These are phyloP conservation scores for Homalodisca vitripennis DNA, from an alignment of 1,140 invertebrate species.

Conservation along the genomic window DNA sequence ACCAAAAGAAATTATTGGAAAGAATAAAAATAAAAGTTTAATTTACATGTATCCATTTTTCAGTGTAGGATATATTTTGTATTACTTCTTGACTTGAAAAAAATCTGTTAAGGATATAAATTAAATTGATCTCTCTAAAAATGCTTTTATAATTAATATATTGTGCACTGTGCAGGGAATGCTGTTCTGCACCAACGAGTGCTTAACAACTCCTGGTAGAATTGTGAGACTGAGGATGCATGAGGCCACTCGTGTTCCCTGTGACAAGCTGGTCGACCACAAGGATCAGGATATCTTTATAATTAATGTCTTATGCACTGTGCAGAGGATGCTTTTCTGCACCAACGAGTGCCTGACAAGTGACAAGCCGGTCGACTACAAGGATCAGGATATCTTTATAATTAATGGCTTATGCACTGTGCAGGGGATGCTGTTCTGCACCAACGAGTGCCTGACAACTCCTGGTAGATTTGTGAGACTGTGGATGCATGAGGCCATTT, in stretches of 20 bases:
- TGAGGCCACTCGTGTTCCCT: conserved; percentile 85
- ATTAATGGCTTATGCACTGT: background rate
- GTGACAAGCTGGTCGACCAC: conserved; percentile 54
- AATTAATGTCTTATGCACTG: background rate
- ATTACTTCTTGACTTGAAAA: too few relatives aligned
- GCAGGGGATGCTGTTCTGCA: background rate
- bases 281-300: background rate
- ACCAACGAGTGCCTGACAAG: background rate
- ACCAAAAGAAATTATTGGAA: too few relatives aligned
- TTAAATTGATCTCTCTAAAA: too few relatives aligned
- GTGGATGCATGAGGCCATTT: background rate
- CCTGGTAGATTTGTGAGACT: background rate
- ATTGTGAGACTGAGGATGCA: conserved; percentile 85
- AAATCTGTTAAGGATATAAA: too few relatives aligned
- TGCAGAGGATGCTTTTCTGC: background rate
- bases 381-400: conserved; percentile 55
- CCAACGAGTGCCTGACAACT: background rate
- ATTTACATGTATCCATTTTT: too few relatives aligned
- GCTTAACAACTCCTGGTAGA: conserved; percentile 64
- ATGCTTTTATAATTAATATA: background rate
- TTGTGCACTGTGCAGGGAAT: conserved; percentile 64
- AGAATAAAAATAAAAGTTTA: too few relatives aligned
- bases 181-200: conserved; percentile 69
- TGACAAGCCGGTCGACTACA: conserved; percentile 75
- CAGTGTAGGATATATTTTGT: too few relatives aligned